A percentile compares a stretch with the other conserved stretches of the same genome.
These are phyloP conservation scores for Okamejei kenojei DNA, from an alignment of 2,797 vertebrate genomes.

Conservation along the genomic window DNA sequence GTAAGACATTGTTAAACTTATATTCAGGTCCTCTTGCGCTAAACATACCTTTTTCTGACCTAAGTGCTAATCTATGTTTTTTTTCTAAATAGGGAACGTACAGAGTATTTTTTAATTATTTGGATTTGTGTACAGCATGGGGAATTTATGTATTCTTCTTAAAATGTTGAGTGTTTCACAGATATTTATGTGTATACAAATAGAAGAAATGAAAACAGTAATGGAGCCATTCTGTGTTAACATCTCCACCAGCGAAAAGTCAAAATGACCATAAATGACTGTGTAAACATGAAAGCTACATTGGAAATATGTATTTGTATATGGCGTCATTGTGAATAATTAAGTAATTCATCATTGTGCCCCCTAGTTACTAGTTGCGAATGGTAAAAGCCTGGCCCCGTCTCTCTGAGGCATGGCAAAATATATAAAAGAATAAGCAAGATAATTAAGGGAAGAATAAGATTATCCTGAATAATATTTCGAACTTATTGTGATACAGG, in stretches of 20 bases:
- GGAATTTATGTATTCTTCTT: neutral
- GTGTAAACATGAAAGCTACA: neutral
- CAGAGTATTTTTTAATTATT: no score
- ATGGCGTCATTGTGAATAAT: neutral
- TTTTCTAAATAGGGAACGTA: no score
- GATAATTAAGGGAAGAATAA: neutral
- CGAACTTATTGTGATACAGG: neutral
- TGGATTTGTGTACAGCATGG: no score
- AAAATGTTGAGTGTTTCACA: neutral
- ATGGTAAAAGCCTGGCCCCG: neutral
- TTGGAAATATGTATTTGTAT: neutral
- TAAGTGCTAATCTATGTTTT: no score
- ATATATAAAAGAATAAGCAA: neutral
- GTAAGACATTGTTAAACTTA: no score
- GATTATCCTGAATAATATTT: neutral
- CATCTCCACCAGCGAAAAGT: neutral
- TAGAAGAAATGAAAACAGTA: neutral
- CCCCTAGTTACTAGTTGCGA: neutral
- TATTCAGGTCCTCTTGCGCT: no score
- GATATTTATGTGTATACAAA: neutral
- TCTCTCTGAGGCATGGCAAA: neutral
- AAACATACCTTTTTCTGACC: no score
- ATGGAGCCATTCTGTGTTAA: neutral
- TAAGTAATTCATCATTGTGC: neutral
- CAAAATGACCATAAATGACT: neutral